These are phyloP conservation scores for Hydrochoerus hydrochaeris DNA, from an alignment of 2,113 vertebrate genomes.

Conservation along the genomic window DNA sequence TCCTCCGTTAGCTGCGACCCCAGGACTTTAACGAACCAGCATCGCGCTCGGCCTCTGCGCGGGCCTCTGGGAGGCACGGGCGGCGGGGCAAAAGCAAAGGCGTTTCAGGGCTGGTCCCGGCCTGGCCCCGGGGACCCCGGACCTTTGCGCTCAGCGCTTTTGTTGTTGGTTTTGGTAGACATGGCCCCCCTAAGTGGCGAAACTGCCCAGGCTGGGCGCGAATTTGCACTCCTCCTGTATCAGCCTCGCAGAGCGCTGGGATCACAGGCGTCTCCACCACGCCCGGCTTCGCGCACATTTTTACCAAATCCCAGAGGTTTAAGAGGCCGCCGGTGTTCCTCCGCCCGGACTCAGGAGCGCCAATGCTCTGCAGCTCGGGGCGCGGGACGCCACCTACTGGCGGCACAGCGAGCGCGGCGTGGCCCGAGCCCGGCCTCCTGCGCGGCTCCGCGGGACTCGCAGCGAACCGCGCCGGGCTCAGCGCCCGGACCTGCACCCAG, in stretches of 20 bases:
- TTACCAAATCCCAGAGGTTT: background rate
- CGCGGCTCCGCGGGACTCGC: background rate
- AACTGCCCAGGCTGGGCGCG: background rate
- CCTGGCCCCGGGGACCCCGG: background rate
- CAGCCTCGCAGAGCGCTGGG: background rate
- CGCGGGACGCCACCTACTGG: slow-evolving; percentile 50
- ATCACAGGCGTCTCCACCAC: background rate
- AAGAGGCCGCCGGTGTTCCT: rapidly evolving
- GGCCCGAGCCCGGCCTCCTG: background rate
- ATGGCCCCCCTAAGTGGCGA: too few relatives aligned
- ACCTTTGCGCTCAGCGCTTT: background rate
- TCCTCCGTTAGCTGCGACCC: background rate
- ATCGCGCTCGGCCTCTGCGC: background rate
- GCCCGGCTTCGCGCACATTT: background rate
- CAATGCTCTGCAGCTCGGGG: background rate
- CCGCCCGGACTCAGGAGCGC: background rate
- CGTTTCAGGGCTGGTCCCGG: background rate
- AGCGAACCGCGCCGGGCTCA: background rate
- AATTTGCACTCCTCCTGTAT: background rate
- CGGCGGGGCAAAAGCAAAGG: background rate
- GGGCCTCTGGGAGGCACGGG: background rate
- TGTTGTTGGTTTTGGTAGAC: background rate
- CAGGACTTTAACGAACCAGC: background rate
- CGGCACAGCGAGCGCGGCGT: rapidly evolving
- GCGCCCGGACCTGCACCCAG: background rate